Base-by-base conservation (phyloP, 2,888 invertebrate genomes). In the Alloplasta piceator region DNA sequence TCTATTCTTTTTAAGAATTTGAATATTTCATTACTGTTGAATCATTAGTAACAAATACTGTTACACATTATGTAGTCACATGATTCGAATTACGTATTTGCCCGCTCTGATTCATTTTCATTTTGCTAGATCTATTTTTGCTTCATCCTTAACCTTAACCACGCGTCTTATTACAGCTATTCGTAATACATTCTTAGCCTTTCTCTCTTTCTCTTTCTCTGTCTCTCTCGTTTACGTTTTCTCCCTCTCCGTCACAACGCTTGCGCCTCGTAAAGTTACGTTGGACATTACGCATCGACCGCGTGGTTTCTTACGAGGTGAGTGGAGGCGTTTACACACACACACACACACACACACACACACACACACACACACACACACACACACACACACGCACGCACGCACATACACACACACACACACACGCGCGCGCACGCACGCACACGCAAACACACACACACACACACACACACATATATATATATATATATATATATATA, bases 191-290 rank as follows among this genome's bases (percentile, higher is more conserved):
- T 74, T 75, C 75, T 75, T 78, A 78, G 46, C 80, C 68, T 79
- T 82, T 78, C 77, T 82, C 74, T 38, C 12, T 52, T 36, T 67
- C 63, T 80, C 74, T 10, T 6, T 36, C 64, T 67, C 56, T 77
- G 63, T 72, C 67, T 78, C 77, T 75, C 82, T 64, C 71, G 39
- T 60, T 60, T 46, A 56, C 70, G 63, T 74, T 78, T 81, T 63
- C 76, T 83, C 80, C 75, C 79, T 68, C 82, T 80, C 80, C 73
- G 67, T 60, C 41, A 60, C 78, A 82, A 80, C 84, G 82, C 71
- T 80, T 82, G 80, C 77, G 71, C 78, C 80, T 85, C 84, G 83
- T 84, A 84, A 82, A 83, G 84, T 84, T 84, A 85, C 83, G 83
- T 82, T 81, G 84, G 76, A 82, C 84, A 84, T 84, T 85, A 84